A percentile compares a stretch with the other conserved stretches of the same genome.
These are phyloP conservation scores for Nannoperca obscura DNA, from an alignment of 2,797 vertebrate genomes.

Conservation along the genomic window DNA sequence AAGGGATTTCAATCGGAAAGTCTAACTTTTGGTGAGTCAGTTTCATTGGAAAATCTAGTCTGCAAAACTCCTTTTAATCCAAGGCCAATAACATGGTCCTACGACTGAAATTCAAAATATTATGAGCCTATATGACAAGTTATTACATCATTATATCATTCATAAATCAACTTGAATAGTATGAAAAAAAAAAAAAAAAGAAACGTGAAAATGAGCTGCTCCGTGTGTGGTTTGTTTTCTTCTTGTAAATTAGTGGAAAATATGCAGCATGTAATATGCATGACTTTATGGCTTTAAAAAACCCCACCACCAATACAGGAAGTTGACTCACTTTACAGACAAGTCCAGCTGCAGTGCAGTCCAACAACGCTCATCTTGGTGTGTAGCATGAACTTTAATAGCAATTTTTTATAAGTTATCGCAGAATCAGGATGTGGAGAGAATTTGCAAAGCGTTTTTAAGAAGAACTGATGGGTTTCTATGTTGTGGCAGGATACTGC, in stretches of 20 bases:
- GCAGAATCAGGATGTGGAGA: neutral
- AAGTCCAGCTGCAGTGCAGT: neutral
- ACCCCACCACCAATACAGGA: slow-evolving; percentile 19
- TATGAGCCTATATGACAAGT: neutral
- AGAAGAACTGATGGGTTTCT: neutral
- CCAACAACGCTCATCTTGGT: neutral
- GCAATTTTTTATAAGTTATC: neutral
- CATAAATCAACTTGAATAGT: neutral
- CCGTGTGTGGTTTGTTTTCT: neutral
- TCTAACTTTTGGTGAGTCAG: neutral
- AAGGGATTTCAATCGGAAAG: neutral
- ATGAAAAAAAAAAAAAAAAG: neutral
- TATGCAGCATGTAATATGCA: neutral
- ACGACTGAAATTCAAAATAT: neutral
- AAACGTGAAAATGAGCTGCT: neutral
- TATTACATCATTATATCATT: neutral
- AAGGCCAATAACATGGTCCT: neutral
- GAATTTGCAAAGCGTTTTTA: neutral
- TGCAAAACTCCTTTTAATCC: neutral
- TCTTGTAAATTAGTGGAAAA: neutral
- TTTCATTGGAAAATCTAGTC: neutral
- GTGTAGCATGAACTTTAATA: neutral
- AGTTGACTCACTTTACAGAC: neutral
- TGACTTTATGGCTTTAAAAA: neutral
- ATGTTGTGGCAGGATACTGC: neutral